phyloP scores from a whole-genome alignment of 2,888 invertebrate genomes.

The Galerucella calmariensis region DNA sequence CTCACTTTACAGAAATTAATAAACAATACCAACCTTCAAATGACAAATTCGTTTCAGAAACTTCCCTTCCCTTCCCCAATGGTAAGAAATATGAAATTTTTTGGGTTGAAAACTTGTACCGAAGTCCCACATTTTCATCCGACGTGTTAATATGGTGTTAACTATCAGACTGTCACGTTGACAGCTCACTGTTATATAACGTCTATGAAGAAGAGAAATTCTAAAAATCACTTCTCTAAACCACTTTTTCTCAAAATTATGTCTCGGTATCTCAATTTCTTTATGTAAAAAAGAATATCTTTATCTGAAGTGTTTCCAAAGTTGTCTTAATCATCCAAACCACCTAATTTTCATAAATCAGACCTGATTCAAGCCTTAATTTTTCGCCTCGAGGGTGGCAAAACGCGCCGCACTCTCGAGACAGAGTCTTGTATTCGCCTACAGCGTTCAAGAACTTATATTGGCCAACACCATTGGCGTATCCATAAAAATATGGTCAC shows the following conservation, averaged over 20 bases:
- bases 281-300: constrained; percentile 16
- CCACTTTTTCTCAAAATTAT: neutral
- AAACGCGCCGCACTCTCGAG: constrained; percentile 43
- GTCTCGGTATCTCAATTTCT: neutral
- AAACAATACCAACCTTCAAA: too few relatives aligned
- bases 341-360: constrained; percentile 60
- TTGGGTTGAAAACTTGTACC: too few relatives aligned
- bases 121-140: too few relatives aligned
- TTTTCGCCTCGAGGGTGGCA: constrained; percentile 53
- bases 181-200: too few relatives aligned
- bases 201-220: too few relatives aligned
- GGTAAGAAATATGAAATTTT: too few relatives aligned
- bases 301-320: constrained; percentile 26
- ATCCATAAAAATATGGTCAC: neutral
- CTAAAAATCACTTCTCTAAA: neutral
- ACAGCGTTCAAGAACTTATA: constrained; percentile 62
- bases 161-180: too few relatives aligned
- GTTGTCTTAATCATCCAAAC: constrained; percentile 43
- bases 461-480: constrained; percentile 60
- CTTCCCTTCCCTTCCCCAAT: too few relatives aligned
- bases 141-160: too few relatives aligned
- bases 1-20: too few relatives aligned
- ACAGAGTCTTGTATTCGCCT: constrained; percentile 36
- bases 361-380: constrained; percentile 62
- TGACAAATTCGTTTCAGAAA: too few relatives aligned